Evolutionary conservation across 2,113 vertebrate genomes (phyloP).

Genomic region (Channa argus): DNA sequence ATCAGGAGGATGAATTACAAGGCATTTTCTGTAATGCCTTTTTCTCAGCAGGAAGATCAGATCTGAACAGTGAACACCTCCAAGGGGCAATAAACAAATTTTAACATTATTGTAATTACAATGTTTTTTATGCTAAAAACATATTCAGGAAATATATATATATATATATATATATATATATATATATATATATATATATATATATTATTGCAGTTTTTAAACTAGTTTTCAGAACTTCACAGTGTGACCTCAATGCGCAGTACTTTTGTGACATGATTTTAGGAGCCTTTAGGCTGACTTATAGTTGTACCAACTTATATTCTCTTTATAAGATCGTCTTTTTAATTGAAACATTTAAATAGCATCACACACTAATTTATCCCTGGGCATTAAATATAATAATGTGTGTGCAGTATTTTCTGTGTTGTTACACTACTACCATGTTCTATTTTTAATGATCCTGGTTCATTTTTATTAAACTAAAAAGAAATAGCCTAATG

Average conservation of each 20-base stretch:
- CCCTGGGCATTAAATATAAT: neutral
- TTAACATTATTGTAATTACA: neutral
- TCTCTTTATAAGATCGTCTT: conserved; percentile 2
- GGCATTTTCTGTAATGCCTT: too few species aligned
- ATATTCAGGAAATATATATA: neutral
- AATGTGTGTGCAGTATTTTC: neutral
- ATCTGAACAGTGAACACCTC: too few species aligned
- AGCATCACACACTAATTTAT: neutral
- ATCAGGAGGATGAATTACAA: too few species aligned
- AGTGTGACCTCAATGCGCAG: conserved; percentile 23
- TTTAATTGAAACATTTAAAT: conserved; percentile 37
- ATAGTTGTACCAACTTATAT: neutral
- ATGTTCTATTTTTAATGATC: neutral
- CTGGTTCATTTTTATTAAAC: neutral
- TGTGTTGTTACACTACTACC: neutral
- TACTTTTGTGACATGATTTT: conserved; percentile 15
- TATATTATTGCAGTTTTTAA: neutral
- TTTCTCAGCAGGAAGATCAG: too few species aligned
- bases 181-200: too few species aligned
- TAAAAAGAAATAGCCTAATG: neutral
- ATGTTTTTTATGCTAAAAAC: conserved; percentile 1
- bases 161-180: too few species aligned
- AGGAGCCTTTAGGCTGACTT: conserved; percentile 22
- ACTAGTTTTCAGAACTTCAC: conserved; percentile 12
- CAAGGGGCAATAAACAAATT: neutral